Conservation (phyloP, 2,113 vertebrate genomes). For the Mus spicilegus region DNA sequence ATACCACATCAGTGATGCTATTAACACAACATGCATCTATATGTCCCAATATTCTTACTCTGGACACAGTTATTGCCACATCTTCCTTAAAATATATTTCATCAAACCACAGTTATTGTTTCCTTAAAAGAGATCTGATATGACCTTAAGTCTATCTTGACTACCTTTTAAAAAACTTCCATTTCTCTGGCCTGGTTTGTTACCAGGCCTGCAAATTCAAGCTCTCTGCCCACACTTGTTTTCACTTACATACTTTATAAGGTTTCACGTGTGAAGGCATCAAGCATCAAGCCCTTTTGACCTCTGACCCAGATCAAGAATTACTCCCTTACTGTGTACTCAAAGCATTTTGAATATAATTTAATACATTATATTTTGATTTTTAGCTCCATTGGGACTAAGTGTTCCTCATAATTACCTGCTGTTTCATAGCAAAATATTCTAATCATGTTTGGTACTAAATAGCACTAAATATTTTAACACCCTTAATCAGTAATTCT, state of each 20-base stretch:
- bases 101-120: neutral
- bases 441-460: neutral
- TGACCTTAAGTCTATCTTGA: neutral
- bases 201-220: neutral
- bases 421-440: conserved; percentile 12
- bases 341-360: neutral
- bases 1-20: neutral
- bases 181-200: neutral
- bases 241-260: neutral
- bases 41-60: neutral
- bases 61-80: neutral
- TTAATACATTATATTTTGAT: neutral
- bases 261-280: neutral
- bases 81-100: neutral
- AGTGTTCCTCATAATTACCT: conserved; percentile 46
- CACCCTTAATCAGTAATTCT: neutral
- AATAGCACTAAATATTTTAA: neutral
- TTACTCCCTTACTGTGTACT: neutral
- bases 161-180: neutral
- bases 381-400: conserved; percentile 33
- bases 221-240: neutral
- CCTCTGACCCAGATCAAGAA: neutral
- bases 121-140: neutral
- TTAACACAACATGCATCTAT: neutral
- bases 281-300: neutral